Evolutionary conservation across 2,113 vertebrate genomes (phyloP), one percentile per base, ranked within the genome.

Genomic region (Merops nubicus): DNA sequence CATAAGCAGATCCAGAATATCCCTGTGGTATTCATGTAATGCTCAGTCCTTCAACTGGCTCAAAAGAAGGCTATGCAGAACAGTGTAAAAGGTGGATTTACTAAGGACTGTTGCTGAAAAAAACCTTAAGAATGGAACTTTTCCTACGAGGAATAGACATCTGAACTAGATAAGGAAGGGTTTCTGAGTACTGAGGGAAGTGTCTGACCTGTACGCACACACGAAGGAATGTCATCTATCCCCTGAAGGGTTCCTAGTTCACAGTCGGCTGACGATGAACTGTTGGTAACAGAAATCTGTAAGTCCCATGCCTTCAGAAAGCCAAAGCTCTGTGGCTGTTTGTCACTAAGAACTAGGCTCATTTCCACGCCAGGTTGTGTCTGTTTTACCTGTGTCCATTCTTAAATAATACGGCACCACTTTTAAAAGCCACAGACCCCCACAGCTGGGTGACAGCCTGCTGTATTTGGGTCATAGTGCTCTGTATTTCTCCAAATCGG

Each of bases 21-120:
- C 70, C 38, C 57, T 21, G 6, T 0, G 0, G 47, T 47, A 68
- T 28, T 62, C 9, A 6, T 0, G 34, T 33, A 72, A 60, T 0
- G 0, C 22, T 50, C 48, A 48, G 50, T 51, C 36, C 69, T 57
- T 73, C 45, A 56, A 31, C 18, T n/a, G 22, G 60, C 36, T 79
- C 17, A 7, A 43, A 38, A 60, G n/a, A 8, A 10, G 38, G 62
- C 57, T 67, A 20, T 25, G 42, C 19, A 42, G 5, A 84, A 62
- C 13, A 62, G 45, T 3, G 47, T 40, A 40, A 83, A 50, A 83
- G 6, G 11, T 0, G 3, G 43, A n/a, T 62, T 65, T 57, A 67
- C n/a, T 28, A 40, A 69, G 63, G 45, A 21, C 22, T 67, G 29
- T 15, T 47, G 4, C 15, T 48, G 23, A 48, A 67, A 63, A 54